Base-by-base conservation (phyloP, 2,113 vertebrate genomes). In the Paracanthobrama guichenoti region DNA sequence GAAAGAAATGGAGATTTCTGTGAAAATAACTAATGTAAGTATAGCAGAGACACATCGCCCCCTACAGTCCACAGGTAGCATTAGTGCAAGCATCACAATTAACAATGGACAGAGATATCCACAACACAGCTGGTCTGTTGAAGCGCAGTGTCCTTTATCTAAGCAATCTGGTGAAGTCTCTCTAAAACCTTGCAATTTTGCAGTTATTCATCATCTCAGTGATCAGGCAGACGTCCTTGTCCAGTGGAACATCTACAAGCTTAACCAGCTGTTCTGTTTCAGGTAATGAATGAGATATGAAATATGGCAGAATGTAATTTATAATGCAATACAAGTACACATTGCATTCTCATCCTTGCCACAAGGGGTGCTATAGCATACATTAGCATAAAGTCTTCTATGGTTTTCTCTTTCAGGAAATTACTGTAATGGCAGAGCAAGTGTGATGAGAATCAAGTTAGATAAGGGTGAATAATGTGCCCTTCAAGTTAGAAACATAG, bases 201-300 rank as follows among this genome's bases (percentile, higher is more conserved):
- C 60, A 44, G 60, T 50, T 69, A 24, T 42, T 50, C 14, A 78
- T 69, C 24, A 78, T 66, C 48, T 78, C 46, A 77, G 3, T 9
- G 6, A 12, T 64, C 28, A 53, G 14, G 39, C 59, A 57, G 28
- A 69, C 50, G 31, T 55, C 62, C n/a, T 59, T 84, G 74, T 39
- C n/a, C 64, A 31, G 22, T 44, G 22, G 18, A 53, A 84, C 20
- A 35, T 55, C 12, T 60, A 12, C 82, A 53, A 24, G 6, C 28
- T 46, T 31, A 71, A 79, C 11, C 62, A 79, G 69, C 71, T 75
- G 71, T 55, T 76, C 13, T 12, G 16, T 82, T 59, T 73, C 53
- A 60, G 48, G 9, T 24, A 59, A 62, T 46, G 13, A 35, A 82
- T 12, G 28, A 22, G 53, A 9, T 16, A 55, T 55, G 7, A 55